Evolutionary conservation across 2,113 vertebrate genomes (phyloP).

Genomic region (Amphiprion ocellaris): DNA sequence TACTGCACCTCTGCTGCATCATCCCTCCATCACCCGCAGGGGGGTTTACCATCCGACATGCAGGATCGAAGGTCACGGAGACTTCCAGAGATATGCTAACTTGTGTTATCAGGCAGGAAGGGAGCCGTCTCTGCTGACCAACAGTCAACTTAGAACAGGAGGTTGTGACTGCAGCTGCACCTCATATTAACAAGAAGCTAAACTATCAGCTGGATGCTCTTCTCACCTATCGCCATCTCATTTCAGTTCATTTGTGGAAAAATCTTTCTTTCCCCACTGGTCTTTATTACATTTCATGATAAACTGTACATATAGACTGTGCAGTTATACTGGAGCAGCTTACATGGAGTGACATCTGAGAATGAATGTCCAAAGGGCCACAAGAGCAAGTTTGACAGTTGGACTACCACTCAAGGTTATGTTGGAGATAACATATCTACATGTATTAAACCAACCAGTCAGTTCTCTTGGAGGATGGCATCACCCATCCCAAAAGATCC

Average conservation of each 20-base stretch:
- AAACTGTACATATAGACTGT: no score
- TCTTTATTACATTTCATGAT: no score
- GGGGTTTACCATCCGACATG: not conserved
- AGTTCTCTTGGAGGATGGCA: no score
- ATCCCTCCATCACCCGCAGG: not conserved
- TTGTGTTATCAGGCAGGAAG: constrained; percentile 4
- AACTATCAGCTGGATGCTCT: not conserved
- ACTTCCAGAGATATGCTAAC: not conserved
- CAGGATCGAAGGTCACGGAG: constrained; percentile 21
- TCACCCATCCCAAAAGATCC: no score
- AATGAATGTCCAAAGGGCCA: no score
- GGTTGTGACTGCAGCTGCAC: not conserved
- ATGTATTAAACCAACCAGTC: no score
- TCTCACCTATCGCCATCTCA: not conserved
- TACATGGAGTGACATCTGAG: not conserved
- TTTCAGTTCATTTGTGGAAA: not conserved
- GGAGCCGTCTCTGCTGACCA: not conserved
- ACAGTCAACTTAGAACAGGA: not conserved
- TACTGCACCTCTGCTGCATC: constrained; percentile 26
- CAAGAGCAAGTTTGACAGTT: no score
- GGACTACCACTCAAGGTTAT: no score
- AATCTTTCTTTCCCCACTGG: no score
- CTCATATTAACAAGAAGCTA: not conserved
- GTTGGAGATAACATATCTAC: no score
- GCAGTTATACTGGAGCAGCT: not conserved